Conservation (phyloP, 2,113 vertebrate species). For the Catharus bicknelli region DNA sequence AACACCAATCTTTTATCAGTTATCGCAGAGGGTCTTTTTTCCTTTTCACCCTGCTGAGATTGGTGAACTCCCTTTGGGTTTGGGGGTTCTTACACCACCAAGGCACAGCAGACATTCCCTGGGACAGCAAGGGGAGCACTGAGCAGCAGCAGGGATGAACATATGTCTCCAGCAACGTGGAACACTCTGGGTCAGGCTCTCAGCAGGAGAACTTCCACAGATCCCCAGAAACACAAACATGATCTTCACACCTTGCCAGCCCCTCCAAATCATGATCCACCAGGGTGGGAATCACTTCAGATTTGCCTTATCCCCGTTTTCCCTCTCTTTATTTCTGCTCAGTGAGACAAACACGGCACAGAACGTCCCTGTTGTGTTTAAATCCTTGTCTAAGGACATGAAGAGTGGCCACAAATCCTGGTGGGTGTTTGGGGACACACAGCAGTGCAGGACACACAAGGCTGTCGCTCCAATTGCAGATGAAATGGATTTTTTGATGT, state of each 20-base stretch:
- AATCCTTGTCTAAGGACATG: neutral
- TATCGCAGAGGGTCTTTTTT: neutral
- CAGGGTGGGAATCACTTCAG: neutral
- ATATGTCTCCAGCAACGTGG: neutral
- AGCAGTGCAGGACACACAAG: neutral
- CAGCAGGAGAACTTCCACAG: neutral
- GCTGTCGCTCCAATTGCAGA: neutral
- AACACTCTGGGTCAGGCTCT: neutral
- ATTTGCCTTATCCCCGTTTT: neutral
- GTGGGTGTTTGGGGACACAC: neutral
- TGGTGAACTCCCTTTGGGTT: neutral
- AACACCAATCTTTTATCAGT: too few relatives aligned
- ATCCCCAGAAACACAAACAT: neutral
- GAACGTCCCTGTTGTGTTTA: neutral
- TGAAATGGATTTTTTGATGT: neutral
- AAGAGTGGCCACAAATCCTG: neutral
- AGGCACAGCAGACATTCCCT: neutral
- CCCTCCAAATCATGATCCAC: neutral
- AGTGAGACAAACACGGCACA: neutral
- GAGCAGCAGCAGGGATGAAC: slow-evolving; percentile 10
- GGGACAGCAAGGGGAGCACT: neutral
- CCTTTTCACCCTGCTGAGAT: neutral
- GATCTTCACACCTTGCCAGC: neutral
- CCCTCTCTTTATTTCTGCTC: neutral
- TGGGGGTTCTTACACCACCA: neutral